Base-by-base conservation (phyloP, 2,797 vertebrate genomes). In the Danio jaintianensis region DNA sequence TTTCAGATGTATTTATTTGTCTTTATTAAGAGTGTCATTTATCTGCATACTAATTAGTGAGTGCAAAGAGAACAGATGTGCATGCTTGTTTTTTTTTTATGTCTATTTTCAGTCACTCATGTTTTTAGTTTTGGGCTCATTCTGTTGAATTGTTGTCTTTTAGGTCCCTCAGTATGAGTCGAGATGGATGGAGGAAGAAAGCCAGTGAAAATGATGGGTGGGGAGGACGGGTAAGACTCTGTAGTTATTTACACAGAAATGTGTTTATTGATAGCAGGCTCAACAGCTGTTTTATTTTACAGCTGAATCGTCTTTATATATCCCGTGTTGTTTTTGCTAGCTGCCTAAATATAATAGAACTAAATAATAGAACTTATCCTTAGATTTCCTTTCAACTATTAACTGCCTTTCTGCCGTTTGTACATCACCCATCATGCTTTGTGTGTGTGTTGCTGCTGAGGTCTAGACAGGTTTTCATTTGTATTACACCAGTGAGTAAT, bases 161-260 rank as follows among this genome's bases (percentile, higher is more conserved):
- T 91, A 98, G 96, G 92, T 90, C 87, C 87, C 94, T 96, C 96
- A 98, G 90, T 89, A 99, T 99, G 97, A 98, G 95, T 94, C 96
- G 95, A 92, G 95, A 96, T 93, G 97, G 95, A 88, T 97, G 97
- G 97, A 96, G 93, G 89, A 98, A 96, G 91, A 96, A 92, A 93
- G 94, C 95, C 89, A 86, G 79, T 15, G 95, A 93, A 42, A 94
- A 93, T 88, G 96, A 97, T 90, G 97, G 96, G 90, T 99, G 98
- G 98, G 95, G 93, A 83, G 91, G 89, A 59, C 94, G 85, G 91
- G 98, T 99, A 93, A 92, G 96, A 94, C 63, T 12, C 12, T 63
- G 12, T 63, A 48, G 13, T 55, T 62, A 4, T 70, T 52, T 52
- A 22, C 43, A 15, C 15, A 20, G 10, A 38, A 47, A 75, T 75